Base-by-base conservation (phyloP, 2,113 vertebrate genomes). In the Oxyura jamaicensis region DNA sequence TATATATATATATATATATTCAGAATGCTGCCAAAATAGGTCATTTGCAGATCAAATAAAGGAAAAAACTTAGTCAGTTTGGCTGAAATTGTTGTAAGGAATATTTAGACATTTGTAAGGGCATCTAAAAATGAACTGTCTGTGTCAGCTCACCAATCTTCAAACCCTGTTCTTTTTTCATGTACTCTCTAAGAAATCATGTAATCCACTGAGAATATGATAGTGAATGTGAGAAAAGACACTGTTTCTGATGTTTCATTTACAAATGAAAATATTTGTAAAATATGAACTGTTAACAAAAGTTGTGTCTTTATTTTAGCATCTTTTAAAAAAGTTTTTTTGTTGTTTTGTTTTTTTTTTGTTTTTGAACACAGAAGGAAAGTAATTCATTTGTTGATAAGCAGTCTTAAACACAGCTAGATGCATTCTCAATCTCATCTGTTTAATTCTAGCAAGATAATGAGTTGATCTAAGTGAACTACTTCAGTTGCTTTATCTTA, bases 11-110 rank as follows among this genome's bases (percentile, higher is more conserved):
- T 69, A 53, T 71, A 25, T 80, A 14, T 69, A 92, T 93, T 88
- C 73, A 52, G 42, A 72, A 18, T 56, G 31, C 39, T 93, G 75
- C 81, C 93, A 91, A 90, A 92, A 92, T 67, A 71, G 67, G 55
- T 88, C 22, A 72, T 93, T 84, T 87, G 19, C 42, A 75, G 60
- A 62, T 83, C n/a, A 93, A 90, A 72, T 56, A 76, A 69, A 78
- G 23, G n/a, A 82, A 82, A 84, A 90, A 56, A 10, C 8, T 67
- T 55, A 63, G 29, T 36, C 62, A 82, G 8, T 83, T 76, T 73
- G 80, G 39, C 48, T 90, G 69, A 60, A 94, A 75, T 39, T 65
- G 35, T 77, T 65, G 28, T 21, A 36, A 67, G 9, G 14, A 81
- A 67, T 75, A 78, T 81, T 91, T 72, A 62, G 88, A 88, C 33